Evolutionary conservation across 2,888 invertebrate genomes (phyloP).

Genomic region (Acheta domesticus): DNA sequence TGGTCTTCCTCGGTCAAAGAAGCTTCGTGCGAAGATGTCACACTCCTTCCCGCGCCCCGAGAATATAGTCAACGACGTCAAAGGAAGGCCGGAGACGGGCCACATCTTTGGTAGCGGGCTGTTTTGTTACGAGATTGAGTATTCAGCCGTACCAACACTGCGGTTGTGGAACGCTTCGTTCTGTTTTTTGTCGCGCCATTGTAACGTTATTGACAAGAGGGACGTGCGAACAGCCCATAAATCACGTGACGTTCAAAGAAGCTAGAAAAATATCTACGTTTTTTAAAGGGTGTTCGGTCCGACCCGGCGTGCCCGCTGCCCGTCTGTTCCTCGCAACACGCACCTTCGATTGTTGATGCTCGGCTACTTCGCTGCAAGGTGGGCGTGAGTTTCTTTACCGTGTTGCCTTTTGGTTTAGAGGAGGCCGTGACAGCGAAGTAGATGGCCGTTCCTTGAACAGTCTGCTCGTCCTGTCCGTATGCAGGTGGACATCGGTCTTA

Average conservation of each 20-base stretch:
- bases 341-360: no score
- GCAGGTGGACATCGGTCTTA: no score
- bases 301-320: no score
- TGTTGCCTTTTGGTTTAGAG: no score
- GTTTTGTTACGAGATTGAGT: constrained; percentile 18
- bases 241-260: background rate
- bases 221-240: background rate
- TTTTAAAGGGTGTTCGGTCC: background rate
- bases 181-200: background rate
- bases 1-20: background rate
- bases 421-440: no score
- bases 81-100: background rate
- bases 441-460: no score
- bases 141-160: background rate
- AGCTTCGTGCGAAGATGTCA: background rate
- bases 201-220: background rate
- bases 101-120: background rate
- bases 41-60: background rate
- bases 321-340: no score
- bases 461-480: no score
- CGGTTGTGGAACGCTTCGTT: background rate
- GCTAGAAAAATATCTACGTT: background rate
- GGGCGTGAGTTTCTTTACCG: no score
- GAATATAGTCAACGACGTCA: background rate
- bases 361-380: no score